Conservation (phyloP, 1,140 invertebrate genomes). For the Cyrtorhinus lividipennis region DNA sequence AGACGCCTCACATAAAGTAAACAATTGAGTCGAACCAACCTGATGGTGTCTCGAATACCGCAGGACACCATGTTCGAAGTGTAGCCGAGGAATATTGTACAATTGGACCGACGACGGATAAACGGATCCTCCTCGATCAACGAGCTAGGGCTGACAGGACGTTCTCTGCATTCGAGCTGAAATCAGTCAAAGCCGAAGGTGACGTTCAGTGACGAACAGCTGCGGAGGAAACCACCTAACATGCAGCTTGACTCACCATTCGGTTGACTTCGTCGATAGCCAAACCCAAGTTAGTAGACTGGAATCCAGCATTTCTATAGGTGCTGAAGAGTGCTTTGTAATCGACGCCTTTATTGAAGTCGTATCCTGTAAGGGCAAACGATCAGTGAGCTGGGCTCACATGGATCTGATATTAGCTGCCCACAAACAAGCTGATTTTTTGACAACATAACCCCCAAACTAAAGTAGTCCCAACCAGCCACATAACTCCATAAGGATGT, state of each 20-base stretch:
- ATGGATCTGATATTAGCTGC: not conserved
- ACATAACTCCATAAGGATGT: no score
- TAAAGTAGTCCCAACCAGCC: no score
- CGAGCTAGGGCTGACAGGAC: conserved; percentile 45
- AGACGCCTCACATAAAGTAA: no score
- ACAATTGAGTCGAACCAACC: not conserved
- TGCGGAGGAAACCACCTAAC: no score
- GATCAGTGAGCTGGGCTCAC: not conserved
- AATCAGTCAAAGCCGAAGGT: no score
- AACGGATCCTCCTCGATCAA: conserved; percentile 60
- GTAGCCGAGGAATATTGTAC: conserved; percentile 95
- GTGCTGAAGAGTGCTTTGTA: conserved; percentile 70
- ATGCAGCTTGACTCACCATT: no score
- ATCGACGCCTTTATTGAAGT: conserved; percentile 85
- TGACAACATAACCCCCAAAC: no score
- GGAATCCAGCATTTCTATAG: conserved; percentile 77
- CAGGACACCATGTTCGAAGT: conserved; percentile 97
- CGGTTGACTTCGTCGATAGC: conserved; percentile 82
- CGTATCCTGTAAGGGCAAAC: conserved; percentile 47
- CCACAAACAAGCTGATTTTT: not conserved
- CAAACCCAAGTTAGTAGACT: conserved; percentile 87
- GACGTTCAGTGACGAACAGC: no score
- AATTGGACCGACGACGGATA: conserved; percentile 60
- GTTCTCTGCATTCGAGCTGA: conserved; percentile 40
- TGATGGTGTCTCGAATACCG: conserved; percentile 81